Conservation (phyloP, 2,113 vertebrate species). For the Bos taurus region DNA sequence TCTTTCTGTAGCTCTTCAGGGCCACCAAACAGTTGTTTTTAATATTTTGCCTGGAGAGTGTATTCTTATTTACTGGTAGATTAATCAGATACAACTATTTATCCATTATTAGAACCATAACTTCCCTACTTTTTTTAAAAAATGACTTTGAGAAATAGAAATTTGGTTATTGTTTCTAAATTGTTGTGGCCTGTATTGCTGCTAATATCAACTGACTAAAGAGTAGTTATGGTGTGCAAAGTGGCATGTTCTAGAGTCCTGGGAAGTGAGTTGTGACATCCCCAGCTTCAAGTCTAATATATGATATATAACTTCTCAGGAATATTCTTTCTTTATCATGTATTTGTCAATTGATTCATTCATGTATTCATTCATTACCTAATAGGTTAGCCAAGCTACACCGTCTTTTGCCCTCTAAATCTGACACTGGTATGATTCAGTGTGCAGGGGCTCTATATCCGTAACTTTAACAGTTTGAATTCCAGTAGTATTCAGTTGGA, state of each 20-base stretch:
- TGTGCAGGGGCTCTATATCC: neutral
- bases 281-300: neutral
- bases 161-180: neutral
- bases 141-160: neutral
- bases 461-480: neutral
- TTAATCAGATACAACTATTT: neutral
- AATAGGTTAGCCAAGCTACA: neutral
- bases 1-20: neutral
- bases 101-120: neutral
- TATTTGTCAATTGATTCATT: neutral
- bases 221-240: neutral
- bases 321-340: neutral
- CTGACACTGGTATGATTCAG: neutral
- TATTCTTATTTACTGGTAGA: neutral
- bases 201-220: neutral
- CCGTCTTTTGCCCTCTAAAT: neutral
- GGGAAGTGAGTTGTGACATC: neutral
- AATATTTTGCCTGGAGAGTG: neutral
- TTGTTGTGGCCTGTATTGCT: neutral
- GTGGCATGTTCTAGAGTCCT: neutral
- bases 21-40: neutral
- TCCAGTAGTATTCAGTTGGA: neutral
- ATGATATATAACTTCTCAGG: neutral
- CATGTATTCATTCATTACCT: neutral
- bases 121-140: neutral